phyloP scores from a whole-genome alignment of 2,888 invertebrate genomes.

The Cryptus armator region DNA sequence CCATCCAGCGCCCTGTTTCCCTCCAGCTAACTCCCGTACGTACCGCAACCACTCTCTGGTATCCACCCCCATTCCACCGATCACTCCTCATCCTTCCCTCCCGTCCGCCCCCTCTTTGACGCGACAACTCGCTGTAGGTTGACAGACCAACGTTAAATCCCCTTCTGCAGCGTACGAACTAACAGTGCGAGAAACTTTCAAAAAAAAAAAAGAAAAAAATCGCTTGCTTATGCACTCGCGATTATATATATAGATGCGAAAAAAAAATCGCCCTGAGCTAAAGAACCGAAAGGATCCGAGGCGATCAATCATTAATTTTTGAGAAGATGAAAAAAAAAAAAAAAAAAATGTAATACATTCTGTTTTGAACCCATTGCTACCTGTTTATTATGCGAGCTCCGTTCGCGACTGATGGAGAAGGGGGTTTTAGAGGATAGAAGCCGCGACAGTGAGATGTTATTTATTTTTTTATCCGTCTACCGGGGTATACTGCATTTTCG shows the following conservation, averaged over 20 bases:
- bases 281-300: neutral
- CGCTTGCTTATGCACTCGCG: slow-evolving; percentile 9
- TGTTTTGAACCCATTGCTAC: neutral
- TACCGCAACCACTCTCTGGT: slow-evolving; percentile 46
- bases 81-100: slow-evolving; percentile 35
- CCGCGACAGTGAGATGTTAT: neutral
- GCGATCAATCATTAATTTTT: neutral
- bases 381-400: slow-evolving; percentile 51
- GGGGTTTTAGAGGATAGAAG: slow-evolving; percentile 10
- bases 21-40: slow-evolving; percentile 38
- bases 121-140: slow-evolving; percentile 69
- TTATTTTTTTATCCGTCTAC: slow-evolving; percentile 36
- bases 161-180: neutral
- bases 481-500: slow-evolving; percentile 21
- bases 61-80: slow-evolving; percentile 12
- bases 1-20: slow-evolving; percentile 17
- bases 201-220: slow-evolving; percentile 7
- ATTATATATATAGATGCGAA: neutral
- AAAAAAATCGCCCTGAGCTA: neutral
- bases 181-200: neutral
- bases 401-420: slow-evolving; percentile 17
- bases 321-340: neutral
- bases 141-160: slow-evolving; percentile 75
- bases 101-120: neutral
- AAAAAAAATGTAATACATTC: neutral